phyloP scores from a whole-genome alignment of 2,797 vertebrate species.

The Emydoidea blandingii region DNA sequence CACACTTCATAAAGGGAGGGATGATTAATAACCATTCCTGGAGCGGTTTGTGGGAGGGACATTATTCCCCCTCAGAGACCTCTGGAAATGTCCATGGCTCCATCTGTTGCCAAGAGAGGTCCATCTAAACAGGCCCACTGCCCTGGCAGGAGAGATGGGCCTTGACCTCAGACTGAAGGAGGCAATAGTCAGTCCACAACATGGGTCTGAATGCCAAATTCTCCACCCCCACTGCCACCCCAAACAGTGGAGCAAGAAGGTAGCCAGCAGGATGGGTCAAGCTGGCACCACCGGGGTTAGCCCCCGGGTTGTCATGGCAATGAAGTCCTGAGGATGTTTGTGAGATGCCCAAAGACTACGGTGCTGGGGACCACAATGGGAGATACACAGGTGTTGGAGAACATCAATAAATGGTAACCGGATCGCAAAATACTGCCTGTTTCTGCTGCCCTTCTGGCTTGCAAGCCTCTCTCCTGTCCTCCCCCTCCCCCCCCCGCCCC shows the following conservation, averaged over 20 bases:
- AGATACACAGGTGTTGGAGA: not conserved
- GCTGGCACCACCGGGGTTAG: not conserved
- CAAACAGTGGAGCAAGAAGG: not conserved
- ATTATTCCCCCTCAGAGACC: not conserved
- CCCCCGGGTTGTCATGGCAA: not conserved
- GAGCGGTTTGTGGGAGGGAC: not conserved
- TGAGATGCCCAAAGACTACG: not conserved
- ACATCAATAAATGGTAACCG: rapidly evolving
- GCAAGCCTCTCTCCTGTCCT: not conserved
- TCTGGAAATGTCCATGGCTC: not conserved
- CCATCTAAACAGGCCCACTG: not conserved
- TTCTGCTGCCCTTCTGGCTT: not conserved
- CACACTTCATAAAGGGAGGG: too few species aligned
- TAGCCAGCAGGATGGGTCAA: not conserved
- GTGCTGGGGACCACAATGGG: not conserved
- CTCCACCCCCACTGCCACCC: not conserved
- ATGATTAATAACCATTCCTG: not conserved
- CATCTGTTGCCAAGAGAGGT: not conserved
- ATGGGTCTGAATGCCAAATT: not conserved
- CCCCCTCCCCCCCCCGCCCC: rapidly evolving
- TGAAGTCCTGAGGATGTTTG: not conserved
- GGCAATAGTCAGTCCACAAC: not conserved
- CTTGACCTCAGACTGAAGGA: not conserved
- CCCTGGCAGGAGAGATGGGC: not conserved
- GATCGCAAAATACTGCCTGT: not conserved